Percentiles rank a stretch among this genome's conserved stretches.
Conservation (phyloP, 2,888 invertebrate genomes). For the Heterodera filipjevi region DNA sequence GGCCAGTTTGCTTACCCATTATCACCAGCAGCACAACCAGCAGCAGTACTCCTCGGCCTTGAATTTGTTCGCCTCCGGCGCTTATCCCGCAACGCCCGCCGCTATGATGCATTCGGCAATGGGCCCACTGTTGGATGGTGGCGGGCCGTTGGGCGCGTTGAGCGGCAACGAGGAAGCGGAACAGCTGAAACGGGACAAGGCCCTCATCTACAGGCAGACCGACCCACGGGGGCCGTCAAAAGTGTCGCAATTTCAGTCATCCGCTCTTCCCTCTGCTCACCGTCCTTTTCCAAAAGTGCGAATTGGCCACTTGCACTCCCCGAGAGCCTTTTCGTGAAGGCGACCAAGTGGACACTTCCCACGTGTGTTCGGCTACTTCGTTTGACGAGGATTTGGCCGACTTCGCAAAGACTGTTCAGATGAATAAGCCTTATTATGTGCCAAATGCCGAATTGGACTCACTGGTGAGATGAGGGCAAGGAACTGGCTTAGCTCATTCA, state of each 20-base stretch:
- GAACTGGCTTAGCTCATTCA: neutral
- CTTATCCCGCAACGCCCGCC: slow-evolving; percentile 22
- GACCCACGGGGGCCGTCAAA: no score
- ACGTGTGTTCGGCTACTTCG: slow-evolving; percentile 99
- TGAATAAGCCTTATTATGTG: slow-evolving; percentile 97
- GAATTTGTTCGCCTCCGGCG: slow-evolving; percentile 28
- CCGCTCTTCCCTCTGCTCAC: slow-evolving; percentile 98
- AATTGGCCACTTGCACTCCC: slow-evolving; percentile 98
- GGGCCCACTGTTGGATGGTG: slow-evolving; percentile 20
- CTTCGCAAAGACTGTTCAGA: slow-evolving; percentile 94
- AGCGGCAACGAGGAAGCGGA: slow-evolving; percentile 41
- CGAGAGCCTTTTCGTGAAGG: slow-evolving; percentile 72
- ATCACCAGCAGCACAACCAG: slow-evolving; percentile 4
- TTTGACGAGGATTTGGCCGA: slow-evolving; percentile 99
- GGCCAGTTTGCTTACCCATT: slow-evolving; percentile 8
- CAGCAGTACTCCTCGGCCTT: neutral
- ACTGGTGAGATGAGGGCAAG: slow-evolving; percentile 77
- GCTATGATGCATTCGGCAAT: slow-evolving; percentile 27
- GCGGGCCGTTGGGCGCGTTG: neutral
- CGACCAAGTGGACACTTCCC: slow-evolving; percentile 68
- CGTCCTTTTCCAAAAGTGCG: slow-evolving; percentile 99
- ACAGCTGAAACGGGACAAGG: slow-evolving; percentile 58
- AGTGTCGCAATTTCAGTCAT: slow-evolving; percentile 82
- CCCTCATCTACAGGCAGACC: slow-evolving; percentile 55
- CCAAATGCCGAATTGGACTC: slow-evolving; percentile 99